Percentiles rank a stretch among this genome's conserved stretches.
Evolutionary conservation across 2,888 invertebrate genomes (phyloP).

Genomic region (Gortyna flavago): DNA sequence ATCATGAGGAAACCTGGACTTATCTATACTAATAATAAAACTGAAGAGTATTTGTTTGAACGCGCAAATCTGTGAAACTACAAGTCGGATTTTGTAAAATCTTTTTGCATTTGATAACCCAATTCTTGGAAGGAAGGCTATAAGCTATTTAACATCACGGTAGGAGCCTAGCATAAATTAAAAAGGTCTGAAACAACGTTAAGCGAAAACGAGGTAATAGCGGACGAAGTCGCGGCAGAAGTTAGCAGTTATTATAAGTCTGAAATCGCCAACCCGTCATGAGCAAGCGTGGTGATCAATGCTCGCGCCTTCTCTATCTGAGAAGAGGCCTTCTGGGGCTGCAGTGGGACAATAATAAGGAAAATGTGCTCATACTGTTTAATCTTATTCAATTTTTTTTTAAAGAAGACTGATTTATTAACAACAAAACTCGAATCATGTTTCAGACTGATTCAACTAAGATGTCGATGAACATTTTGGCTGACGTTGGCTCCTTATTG

Average conservation of each 20-base stretch:
- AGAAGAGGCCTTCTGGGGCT: no score
- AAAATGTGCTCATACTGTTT: not conserved
- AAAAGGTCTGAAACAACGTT: not conserved
- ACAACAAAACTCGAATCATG: not conserved
- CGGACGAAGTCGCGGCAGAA: not conserved
- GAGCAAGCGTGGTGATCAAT: not conserved
- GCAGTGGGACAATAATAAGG: not conserved
- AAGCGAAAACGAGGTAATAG: not conserved
- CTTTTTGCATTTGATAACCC: not conserved
- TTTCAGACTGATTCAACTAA: conserved; percentile 91
- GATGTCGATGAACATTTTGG: conserved; percentile 91
- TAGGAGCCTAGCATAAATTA: not conserved
- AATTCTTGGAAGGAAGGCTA: not conserved
- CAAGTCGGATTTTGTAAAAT: not conserved
- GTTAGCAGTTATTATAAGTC: not conserved
- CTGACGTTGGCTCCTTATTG: conserved; percentile 92
- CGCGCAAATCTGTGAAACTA: not conserved
- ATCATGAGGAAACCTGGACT: no score
- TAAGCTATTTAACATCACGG: not conserved
- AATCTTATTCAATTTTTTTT: not conserved
- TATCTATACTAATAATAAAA: not conserved
- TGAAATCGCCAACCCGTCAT: not conserved
- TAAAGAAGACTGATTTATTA: not conserved
- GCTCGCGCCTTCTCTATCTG: not conserved
- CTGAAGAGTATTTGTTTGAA: not conserved